phyloP scores from a whole-genome alignment of 2,888 invertebrate species.

The Prosapia bicincta region DNA sequence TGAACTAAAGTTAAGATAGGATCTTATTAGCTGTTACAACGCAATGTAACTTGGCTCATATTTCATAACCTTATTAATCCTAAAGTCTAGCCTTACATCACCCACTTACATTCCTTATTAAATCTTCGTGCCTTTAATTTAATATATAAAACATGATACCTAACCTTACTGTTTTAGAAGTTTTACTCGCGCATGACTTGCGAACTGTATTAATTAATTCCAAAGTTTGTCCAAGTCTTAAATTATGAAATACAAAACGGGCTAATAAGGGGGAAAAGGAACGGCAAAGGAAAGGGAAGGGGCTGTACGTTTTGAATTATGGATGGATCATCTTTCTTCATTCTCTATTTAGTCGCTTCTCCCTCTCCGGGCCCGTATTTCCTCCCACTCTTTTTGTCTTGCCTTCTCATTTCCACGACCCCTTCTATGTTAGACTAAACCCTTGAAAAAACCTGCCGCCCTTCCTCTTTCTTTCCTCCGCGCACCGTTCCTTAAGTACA shows the following conservation, averaged over 20 bases:
- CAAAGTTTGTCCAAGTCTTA: slow-evolving; percentile 30
- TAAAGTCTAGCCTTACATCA: slow-evolving; percentile 12
- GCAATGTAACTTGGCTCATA: slow-evolving; percentile 14
- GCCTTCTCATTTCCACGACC: neutral
- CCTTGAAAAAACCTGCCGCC: neutral
- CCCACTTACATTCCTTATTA: slow-evolving; percentile 33
- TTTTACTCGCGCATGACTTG: slow-evolving; percentile 8
- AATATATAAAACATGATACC: slow-evolving; percentile 38
- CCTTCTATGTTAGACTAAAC: neutral
- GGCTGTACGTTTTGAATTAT: neutral
- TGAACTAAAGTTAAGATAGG: neutral
- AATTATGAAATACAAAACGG: slow-evolving; percentile 31
- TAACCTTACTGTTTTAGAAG: neutral
- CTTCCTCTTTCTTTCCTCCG: neutral
- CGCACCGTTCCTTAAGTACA: neutral
- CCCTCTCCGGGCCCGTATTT: neutral
- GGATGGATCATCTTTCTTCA: neutral
- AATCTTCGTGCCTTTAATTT: slow-evolving; percentile 36
- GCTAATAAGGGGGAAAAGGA: slow-evolving; percentile 24
- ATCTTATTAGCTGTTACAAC: slow-evolving; percentile 2
- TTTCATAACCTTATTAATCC: slow-evolving; percentile 23
- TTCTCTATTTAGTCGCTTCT: slow-evolving; percentile 6
- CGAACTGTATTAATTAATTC: slow-evolving; percentile 30
- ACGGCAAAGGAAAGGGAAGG: slow-evolving; percentile 11
- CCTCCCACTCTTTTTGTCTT: neutral